Evolutionary conservation across 2,113 vertebrate genomes (phyloP).

Genomic region (Paracanthobrama guichenoti): DNA sequence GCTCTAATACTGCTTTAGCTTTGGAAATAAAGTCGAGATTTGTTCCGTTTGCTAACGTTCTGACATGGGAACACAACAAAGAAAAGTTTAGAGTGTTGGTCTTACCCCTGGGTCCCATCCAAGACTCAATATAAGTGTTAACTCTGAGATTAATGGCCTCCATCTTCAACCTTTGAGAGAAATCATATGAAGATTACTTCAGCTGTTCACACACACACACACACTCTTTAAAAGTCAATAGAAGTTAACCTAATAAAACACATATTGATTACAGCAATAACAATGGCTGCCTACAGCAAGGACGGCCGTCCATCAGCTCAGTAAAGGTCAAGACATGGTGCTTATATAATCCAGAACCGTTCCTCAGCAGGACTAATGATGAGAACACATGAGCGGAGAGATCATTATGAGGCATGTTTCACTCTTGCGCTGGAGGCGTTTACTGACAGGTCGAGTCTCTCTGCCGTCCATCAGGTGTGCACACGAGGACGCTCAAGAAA

Average conservation of each 20-base stretch:
- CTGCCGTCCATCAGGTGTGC: background rate
- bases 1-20: background rate
- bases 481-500: background rate
- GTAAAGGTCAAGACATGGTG: background rate
- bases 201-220: background rate
- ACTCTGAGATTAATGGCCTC: conserved; percentile 86
- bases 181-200: conserved; percentile 35
- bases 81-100: background rate
- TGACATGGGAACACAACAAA: background rate
- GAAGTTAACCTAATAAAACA: background rate
- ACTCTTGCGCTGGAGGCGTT: background rate
- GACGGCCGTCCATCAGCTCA: background rate
- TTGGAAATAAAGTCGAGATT: background rate
- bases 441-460: background rate
- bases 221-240: background rate
- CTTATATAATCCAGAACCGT: background rate
- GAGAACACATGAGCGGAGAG: background rate
- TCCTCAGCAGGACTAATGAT: background rate
- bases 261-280: background rate
- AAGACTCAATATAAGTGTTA: conserved; percentile 85
- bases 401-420: background rate
- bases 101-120: conserved; percentile 94
- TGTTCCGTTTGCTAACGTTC: background rate
- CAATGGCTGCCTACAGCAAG: background rate
- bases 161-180: conserved; percentile 80